These are phyloP conservation scores for Acheta domesticus DNA, from an alignment of 2,888 invertebrate species.

Conservation along the genomic window DNA sequence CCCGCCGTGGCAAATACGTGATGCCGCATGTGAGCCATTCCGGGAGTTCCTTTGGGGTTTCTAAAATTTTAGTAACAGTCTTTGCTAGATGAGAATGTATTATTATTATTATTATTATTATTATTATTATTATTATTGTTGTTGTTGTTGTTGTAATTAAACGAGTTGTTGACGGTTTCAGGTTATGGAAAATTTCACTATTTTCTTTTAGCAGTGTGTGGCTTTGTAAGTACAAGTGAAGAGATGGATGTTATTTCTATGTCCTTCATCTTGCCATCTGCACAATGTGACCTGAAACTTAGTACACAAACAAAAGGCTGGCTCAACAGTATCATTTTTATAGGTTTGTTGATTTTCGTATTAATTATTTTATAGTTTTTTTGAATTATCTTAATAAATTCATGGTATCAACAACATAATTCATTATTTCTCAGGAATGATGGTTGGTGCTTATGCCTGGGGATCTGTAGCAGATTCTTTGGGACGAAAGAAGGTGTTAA, in stretches of 20 bases:
- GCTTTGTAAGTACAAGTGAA: constrained; percentile 91
- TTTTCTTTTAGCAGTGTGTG: constrained; percentile 83
- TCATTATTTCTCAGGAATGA: constrained; percentile 66
- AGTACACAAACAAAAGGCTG: constrained; percentile 70
- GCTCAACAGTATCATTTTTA: constrained; percentile 75
- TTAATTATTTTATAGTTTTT: too few relatives aligned
- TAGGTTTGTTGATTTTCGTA: constrained; percentile 47
- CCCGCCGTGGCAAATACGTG: too few relatives aligned
- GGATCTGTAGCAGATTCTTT: constrained; percentile 85
- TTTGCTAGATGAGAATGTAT: too few relatives aligned
- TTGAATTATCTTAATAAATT: too few relatives aligned
- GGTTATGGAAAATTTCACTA: constrained; percentile 89
- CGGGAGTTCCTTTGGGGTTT: too few relatives aligned
- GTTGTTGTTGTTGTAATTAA: too few relatives aligned
- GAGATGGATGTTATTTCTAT: constrained; percentile 95
- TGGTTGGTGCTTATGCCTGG: constrained; percentile 92
- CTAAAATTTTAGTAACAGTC: too few relatives aligned
- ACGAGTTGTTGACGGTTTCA: constrained; percentile 43
- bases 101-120: too few relatives aligned
- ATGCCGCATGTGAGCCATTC: too few relatives aligned
- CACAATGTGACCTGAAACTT: constrained; percentile 85
- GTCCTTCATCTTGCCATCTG: constrained; percentile 90
- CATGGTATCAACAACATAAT: neutral
- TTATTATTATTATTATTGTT: too few relatives aligned
- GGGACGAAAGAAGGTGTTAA: constrained; percentile 82